Percentiles rank a stretch among this genome's conserved stretches.
phyloP scores from a whole-genome alignment of 2,797 vertebrate genomes.

The Enteromius mattozi region DNA sequence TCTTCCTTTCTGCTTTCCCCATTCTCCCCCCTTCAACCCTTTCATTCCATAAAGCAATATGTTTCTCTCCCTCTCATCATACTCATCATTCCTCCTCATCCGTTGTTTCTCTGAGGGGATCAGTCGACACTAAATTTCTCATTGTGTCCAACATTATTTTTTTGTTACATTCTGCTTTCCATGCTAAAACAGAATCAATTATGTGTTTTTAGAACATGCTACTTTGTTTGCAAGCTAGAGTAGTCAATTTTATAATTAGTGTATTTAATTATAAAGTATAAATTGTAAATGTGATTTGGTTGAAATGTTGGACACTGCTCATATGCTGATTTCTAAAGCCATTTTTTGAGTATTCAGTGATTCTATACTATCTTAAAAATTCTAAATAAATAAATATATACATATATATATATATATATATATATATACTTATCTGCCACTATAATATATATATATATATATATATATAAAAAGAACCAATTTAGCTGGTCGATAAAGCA shows the following conservation, averaged over 20 bases:
- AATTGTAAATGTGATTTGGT: neutral
- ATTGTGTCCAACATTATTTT: neutral
- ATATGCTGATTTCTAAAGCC: neutral
- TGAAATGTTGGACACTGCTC: neutral
- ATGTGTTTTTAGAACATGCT: neutral
- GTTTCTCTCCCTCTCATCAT: constrained; percentile 54
- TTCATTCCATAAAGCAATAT: constrained; percentile 18
- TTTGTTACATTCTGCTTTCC: neutral
- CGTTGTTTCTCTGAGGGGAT: constrained; percentile 17
- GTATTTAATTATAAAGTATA: neutral
- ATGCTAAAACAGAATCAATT: neutral
- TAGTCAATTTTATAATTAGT: neutral
- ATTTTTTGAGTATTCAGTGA: neutral
- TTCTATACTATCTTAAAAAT: too few species aligned
- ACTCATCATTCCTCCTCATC: constrained; percentile 58
- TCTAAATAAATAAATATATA: too few species aligned
- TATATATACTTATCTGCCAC: neutral
- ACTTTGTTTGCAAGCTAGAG: neutral
- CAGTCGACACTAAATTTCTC: constrained; percentile 1
- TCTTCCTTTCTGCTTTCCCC: constrained; percentile 39
- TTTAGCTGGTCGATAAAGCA: neutral
- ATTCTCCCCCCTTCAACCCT: constrained; percentile 20
- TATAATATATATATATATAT: neutral
- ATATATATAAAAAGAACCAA: neutral
- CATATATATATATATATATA: too few species aligned